Conservation (phyloP, 2,797 vertebrate species). For the Pangasius larnaudii region DNA sequence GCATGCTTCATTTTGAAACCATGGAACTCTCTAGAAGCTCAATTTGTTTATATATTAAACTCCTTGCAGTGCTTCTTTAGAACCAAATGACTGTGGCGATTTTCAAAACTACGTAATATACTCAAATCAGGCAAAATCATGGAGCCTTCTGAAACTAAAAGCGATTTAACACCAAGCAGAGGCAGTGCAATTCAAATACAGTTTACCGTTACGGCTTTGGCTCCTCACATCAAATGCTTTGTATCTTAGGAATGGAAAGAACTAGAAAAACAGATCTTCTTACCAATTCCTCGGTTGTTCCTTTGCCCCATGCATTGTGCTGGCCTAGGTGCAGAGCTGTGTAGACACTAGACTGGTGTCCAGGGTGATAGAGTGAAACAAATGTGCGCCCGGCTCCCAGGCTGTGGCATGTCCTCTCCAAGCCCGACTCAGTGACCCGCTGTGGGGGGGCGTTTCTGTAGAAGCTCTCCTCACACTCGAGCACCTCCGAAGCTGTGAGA, state of each 20-base stretch:
- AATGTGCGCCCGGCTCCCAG: conserved; percentile 67
- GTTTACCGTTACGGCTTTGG: neutral
- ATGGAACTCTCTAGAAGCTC: neutral
- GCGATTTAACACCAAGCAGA: neutral
- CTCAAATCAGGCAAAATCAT: neutral
- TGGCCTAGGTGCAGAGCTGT: conserved; percentile 70
- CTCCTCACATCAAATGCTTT: neutral
- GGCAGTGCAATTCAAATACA: conserved; percentile 4
- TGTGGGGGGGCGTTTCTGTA: conserved; percentile 70
- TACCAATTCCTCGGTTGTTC: conserved; percentile 46
- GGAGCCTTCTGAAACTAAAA: neutral
- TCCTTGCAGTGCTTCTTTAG: neutral
- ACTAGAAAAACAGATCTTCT: neutral
- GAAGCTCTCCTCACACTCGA: conserved; percentile 73
- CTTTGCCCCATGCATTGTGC: conserved; percentile 58
- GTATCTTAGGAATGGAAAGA: neutral
- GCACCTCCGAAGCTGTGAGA: conserved; percentile 61
- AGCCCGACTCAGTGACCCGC: conserved; percentile 52
- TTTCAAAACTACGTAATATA: neutral
- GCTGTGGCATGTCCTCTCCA: conserved; percentile 70
- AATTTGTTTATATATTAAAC: neutral
- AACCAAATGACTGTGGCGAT: neutral
- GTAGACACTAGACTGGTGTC: conserved; percentile 72
- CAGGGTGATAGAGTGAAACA: conserved; percentile 68
- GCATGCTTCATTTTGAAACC: neutral